Percentiles rank a stretch among this genome's conserved stretches.
phyloP scores from a whole-genome alignment of 2,888 invertebrate species.

The Hybos culiciformis region DNA sequence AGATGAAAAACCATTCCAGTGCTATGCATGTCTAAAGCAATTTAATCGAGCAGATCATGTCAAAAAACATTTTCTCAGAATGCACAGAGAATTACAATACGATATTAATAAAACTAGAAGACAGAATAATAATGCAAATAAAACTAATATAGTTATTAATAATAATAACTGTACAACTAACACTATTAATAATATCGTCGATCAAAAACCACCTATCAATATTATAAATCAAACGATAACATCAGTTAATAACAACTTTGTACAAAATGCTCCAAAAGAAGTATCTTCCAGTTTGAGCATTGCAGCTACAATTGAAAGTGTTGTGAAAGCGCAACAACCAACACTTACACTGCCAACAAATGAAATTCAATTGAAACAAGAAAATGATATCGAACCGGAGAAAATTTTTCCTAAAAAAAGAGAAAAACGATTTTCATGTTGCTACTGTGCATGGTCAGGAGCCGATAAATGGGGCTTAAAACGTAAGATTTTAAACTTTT shows the following conservation, averaged over 20 bases:
- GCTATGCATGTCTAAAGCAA: constrained; percentile 83
- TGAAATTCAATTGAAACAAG: constrained; percentile 27
- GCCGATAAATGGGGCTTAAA: constrained; percentile 90
- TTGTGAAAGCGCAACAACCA: constrained; percentile 31
- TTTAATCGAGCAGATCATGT: constrained; percentile 91
- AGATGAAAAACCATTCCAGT: constrained; percentile 87
- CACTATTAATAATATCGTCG: constrained; percentile 31
- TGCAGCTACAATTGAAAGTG: constrained; percentile 35
- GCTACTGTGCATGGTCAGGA: constrained; percentile 85
- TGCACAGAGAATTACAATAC: constrained; percentile 82
- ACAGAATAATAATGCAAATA: constrained; percentile 26
- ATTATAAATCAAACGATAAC: constrained; percentile 15
- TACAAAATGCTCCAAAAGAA: constrained; percentile 26
- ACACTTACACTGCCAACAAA: constrained; percentile 26
- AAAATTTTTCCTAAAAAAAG: constrained; percentile 39
- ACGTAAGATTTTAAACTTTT: no score
- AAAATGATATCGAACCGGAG: constrained; percentile 27
- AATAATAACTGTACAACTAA: constrained; percentile 27
- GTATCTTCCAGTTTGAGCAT: constrained; percentile 34
- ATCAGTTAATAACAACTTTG: background rate
- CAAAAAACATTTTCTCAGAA: constrained; percentile 82
- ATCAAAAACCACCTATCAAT: constrained; percentile 30
- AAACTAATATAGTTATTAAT: constrained; percentile 28
- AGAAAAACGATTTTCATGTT: constrained; percentile 68
- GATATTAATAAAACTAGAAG: constrained; percentile 69